These are phyloP conservation scores for Ramphastos sulfuratus DNA, from an alignment of 2,113 vertebrate genomes.

Conservation along the genomic window DNA sequence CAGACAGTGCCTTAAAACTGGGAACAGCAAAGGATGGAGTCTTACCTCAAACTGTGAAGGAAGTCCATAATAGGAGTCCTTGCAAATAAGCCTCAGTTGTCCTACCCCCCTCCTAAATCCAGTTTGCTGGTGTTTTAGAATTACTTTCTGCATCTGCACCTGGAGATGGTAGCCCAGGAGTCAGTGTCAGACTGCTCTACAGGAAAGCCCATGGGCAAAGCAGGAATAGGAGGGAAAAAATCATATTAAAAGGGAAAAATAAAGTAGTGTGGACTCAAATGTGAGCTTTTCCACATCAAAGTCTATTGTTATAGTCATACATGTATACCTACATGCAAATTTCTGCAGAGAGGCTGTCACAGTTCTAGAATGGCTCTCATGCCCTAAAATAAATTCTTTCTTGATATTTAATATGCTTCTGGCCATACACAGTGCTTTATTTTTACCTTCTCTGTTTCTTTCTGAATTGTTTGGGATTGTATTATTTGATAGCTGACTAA, in stretches of 20 bases:
- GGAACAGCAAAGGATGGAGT: not conserved
- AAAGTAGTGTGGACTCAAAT: not conserved
- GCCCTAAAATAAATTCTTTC: not conserved
- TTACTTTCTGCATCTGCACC: not conserved
- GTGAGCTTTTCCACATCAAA: not conserved
- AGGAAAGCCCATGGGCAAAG: not conserved
- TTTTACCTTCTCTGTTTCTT: not conserved
- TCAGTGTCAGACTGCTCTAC: not conserved
- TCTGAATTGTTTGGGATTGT: not conserved
- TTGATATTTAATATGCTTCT: not conserved
- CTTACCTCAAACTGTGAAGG: not conserved
- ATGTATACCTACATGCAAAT: not conserved
- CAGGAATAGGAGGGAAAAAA: not conserved
- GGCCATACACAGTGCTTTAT: not conserved
- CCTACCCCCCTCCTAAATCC: not conserved
- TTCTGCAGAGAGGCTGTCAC: not conserved
- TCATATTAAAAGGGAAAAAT: not conserved
- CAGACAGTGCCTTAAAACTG: constrained; percentile 30
- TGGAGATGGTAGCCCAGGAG: not conserved
- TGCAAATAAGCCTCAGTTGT: not conserved
- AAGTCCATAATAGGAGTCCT: not conserved
- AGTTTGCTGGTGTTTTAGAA: not conserved
- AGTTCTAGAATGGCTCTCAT: not conserved
- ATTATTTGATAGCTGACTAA: not conserved
- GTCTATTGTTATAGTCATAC: not conserved